phyloP scores from a whole-genome alignment of 2,113 vertebrate genomes.

The Paramormyrops kingsleyae region DNA sequence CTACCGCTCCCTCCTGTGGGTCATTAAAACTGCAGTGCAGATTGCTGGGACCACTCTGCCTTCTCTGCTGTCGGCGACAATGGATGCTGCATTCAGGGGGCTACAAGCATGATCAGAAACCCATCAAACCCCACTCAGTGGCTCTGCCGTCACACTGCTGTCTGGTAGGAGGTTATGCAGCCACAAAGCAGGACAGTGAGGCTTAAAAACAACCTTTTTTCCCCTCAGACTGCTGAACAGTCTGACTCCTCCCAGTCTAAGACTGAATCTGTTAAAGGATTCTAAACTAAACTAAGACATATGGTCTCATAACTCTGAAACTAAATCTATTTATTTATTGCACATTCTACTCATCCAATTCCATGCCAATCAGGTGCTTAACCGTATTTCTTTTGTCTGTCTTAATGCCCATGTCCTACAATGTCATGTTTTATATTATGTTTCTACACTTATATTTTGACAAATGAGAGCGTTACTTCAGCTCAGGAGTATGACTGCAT shows the following conservation, averaged over 20 bases:
- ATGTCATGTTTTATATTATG: not conserved
- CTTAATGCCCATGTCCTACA: not conserved
- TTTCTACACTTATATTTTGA: not conserved
- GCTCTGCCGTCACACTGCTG: not conserved
- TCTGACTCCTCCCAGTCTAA: not conserved
- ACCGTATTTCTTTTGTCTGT: not conserved
- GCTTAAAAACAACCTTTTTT: not conserved
- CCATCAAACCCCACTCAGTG: not conserved
- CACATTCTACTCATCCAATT: not conserved
- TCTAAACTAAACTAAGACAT: not conserved
- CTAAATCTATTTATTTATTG: not conserved
- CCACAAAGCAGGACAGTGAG: not conserved
- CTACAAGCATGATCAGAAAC: not conserved
- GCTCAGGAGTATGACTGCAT: too few relatives aligned
- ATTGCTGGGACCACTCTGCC: not conserved
- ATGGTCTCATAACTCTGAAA: not conserved
- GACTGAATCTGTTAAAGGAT: not conserved
- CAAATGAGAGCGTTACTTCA: not conserved
- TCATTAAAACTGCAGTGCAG: not conserved
- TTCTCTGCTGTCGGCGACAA: not conserved
- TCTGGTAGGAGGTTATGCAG: not conserved
- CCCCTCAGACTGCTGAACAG: not conserved
- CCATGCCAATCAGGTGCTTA: not conserved
- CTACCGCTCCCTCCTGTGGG: not conserved
- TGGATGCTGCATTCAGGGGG: not conserved